Conservation (phyloP, 2,113 vertebrate species). For the Rhizomys pruinosus region DNA sequence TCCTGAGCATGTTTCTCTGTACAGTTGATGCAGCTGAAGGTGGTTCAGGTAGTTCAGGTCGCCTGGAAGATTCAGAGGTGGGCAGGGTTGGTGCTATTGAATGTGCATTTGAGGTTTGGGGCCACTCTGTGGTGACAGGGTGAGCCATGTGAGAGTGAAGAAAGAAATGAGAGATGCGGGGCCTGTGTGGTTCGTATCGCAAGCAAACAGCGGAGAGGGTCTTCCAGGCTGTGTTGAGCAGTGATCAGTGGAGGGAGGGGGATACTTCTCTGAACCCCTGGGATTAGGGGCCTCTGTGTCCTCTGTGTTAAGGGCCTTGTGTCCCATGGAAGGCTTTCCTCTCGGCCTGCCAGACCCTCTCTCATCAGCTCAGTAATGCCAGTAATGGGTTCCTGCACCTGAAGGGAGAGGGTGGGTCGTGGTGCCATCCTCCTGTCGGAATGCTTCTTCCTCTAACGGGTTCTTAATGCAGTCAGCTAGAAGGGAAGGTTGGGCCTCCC, state of each 20-base stretch:
- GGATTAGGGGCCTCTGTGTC: background rate
- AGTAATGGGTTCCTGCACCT: background rate
- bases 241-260: background rate
- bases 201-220: no score
- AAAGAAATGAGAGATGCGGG: background rate
- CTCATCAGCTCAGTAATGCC: no score
- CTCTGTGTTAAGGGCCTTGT: background rate
- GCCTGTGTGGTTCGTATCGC: background rate
- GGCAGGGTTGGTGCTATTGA: background rate
- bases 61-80: background rate
- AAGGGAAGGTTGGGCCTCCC: background rate
- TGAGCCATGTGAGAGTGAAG: background rate
- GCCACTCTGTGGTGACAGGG: background rate
- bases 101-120: accelerated
- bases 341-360: background rate
- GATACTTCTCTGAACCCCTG: background rate
- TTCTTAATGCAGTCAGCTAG: background rate
- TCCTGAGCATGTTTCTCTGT: background rate
- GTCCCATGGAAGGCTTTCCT: background rate
- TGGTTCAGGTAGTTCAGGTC: background rate
- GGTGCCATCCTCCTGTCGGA: background rate
- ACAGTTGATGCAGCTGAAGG: background rate
- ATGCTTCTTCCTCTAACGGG: background rate
- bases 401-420: background rate
- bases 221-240: background rate